Conservation (phyloP, 2,113 vertebrate species). For the Hylia prasina region DNA sequence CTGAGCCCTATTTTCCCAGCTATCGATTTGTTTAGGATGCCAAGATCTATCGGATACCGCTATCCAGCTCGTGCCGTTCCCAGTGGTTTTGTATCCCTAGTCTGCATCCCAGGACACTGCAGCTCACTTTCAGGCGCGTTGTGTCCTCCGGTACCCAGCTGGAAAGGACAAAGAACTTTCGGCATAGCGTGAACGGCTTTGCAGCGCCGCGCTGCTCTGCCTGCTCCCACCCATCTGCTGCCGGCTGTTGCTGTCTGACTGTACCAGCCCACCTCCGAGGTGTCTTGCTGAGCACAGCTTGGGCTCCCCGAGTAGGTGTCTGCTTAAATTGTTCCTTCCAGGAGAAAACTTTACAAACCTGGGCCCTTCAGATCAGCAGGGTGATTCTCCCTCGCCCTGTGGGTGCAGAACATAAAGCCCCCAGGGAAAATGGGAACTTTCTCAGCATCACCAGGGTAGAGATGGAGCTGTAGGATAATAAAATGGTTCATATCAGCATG, state of each 20-base stretch:
- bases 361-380: background rate
- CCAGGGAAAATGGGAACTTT: background rate
- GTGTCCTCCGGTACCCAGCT: background rate
- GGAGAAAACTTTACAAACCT: background rate
- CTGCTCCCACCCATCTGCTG: background rate
- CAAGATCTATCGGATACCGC: background rate
- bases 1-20: background rate
- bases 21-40: background rate
- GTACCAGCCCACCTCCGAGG: background rate
- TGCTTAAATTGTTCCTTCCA: background rate
- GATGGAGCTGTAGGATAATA: background rate
- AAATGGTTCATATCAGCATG: background rate
- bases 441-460: background rate
- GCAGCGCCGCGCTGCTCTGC: background rate
- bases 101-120: background rate
- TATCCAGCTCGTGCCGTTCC: background rate
- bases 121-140: background rate
- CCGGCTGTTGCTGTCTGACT: background rate
- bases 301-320: background rate
- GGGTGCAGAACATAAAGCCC: background rate
- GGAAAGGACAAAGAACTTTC: conserved; percentile 55
- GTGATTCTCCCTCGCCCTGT: background rate
- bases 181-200: background rate
- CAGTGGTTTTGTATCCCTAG: background rate
- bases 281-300: background rate